Evolutionary conservation across 1,140 invertebrate genomes (phyloP), one percentile per base, ranked within the genome.

Genomic region (Parasteatoda tepidariorum): DNA sequence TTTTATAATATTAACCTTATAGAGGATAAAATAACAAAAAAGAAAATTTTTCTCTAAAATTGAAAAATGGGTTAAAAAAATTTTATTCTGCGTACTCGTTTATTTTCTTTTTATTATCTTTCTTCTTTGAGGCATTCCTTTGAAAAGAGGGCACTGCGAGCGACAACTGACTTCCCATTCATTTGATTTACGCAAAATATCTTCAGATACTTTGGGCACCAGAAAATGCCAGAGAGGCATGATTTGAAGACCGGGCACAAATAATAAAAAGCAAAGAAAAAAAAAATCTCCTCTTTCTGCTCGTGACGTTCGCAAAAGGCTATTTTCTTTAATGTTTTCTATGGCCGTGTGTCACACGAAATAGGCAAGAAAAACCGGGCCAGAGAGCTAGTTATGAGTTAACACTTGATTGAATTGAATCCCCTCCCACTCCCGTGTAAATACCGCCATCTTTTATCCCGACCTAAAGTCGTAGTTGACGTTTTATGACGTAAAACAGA

Each of bases 321-420:
- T 67, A 82, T 82, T 82, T 71, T 70, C 78, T 48, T 82, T 82
- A 82, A 82, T 82, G 78, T 71, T 55, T 62, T 75, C 66, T 48
- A 54, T 30, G 76, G 54, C 66, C 67, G 78, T 71, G 78, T 71
- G 78, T 82, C 78, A 82, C 70, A 57, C 18, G 78, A 33, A 82
- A 82, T 82, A 62, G 78, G 74, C 74, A 78, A 61, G 61, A 64
- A n/a, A n/a, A n/a, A 3, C 61, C 3, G 22, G 73, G 31, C 34
- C 66, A 33, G 30, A 28, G 41, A 31, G 76, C 76, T 71, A 71
- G 78, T 82, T 82, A 82, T 82, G 78, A 82, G 78, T 82, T 82
- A 82, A 82, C 78, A 82, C 66, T 82, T 82, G 78, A 82, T 82
- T 82, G 78, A 82, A 82, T 82, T 82, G 78, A 82, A 82, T 59